Evolutionary conservation across 2,797 vertebrate genomes (phyloP).

Genomic region (Clarias platycephalus): DNA sequence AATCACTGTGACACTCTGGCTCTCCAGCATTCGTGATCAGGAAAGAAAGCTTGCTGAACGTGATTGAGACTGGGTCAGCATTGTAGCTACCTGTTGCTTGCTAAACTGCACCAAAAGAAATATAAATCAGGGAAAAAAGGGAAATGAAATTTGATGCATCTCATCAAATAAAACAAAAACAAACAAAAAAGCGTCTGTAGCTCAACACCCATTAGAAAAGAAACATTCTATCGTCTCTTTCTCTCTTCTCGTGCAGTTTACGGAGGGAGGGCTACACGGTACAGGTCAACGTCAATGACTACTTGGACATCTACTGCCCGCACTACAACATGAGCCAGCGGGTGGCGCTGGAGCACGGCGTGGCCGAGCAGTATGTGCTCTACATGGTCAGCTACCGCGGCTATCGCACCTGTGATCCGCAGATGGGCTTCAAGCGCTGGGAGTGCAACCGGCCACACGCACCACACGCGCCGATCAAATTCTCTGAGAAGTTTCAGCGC

Average conservation of each 20-base stretch:
- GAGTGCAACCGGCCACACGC: slow-evolving; percentile 87
- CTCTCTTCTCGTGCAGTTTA: slow-evolving; percentile 67
- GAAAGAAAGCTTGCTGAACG: no score
- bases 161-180: background rate
- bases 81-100: no score
- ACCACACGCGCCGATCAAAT: slow-evolving; percentile 92
- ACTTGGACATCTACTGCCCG: slow-evolving; percentile 87
- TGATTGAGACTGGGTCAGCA: no score
- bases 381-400: slow-evolving; percentile 85
- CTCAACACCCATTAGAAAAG: background rate
- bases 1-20: no score
- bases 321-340: slow-evolving; percentile 76
- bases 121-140: no score
- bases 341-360: slow-evolving; percentile 77
- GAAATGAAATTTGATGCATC: background rate
- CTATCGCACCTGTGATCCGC: slow-evolving; percentile 81
- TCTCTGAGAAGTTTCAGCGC: slow-evolving; percentile 92
- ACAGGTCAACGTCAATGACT: slow-evolving; percentile 86
- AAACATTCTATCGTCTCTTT: background rate
- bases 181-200: background rate
- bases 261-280: slow-evolving; percentile 83
- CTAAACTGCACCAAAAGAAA: no score
- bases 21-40: no score
- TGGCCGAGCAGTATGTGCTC: slow-evolving; percentile 82
- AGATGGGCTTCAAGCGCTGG: slow-evolving; percentile 86